These are phyloP conservation scores for Frankliniella intonsa DNA, from an alignment of 2,888 invertebrate species.

Conservation along the genomic window DNA sequence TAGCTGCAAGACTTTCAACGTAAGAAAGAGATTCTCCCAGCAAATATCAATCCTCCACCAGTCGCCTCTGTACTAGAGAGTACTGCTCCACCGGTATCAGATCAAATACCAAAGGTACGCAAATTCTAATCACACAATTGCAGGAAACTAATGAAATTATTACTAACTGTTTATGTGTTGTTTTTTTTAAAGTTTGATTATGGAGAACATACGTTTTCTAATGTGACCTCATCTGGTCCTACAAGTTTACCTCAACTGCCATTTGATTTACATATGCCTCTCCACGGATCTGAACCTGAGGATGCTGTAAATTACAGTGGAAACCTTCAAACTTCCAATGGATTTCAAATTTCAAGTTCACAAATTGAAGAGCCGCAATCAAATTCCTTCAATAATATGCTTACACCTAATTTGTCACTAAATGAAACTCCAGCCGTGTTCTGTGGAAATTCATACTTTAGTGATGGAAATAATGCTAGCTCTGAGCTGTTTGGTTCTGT, in stretches of 20 bases:
- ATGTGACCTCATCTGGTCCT: too few species aligned
- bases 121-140: background rate
- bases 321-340: too few species aligned
- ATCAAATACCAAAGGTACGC: background rate
- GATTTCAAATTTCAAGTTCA: too few species aligned
- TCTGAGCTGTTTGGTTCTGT: background rate
- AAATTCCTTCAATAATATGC: too few species aligned
- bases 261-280: too few species aligned
- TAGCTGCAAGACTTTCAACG: constrained; percentile 15
- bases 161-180: background rate
- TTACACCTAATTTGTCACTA: too few species aligned
- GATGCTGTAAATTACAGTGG: too few species aligned
- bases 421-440: background rate
- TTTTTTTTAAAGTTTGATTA: background rate
- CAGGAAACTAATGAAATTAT: too few species aligned
- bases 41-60: background rate
- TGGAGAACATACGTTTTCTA: background rate
- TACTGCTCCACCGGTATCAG: background rate
- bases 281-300: too few species aligned
- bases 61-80: background rate
- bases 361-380: too few species aligned
- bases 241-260: too few species aligned
- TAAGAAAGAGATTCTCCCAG: background rate
- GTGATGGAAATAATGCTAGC: background rate
- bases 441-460: constrained; percentile 5